Base-by-base conservation (phyloP, 2,797 vertebrate species). In the Apogon hyalosoma region DNA sequence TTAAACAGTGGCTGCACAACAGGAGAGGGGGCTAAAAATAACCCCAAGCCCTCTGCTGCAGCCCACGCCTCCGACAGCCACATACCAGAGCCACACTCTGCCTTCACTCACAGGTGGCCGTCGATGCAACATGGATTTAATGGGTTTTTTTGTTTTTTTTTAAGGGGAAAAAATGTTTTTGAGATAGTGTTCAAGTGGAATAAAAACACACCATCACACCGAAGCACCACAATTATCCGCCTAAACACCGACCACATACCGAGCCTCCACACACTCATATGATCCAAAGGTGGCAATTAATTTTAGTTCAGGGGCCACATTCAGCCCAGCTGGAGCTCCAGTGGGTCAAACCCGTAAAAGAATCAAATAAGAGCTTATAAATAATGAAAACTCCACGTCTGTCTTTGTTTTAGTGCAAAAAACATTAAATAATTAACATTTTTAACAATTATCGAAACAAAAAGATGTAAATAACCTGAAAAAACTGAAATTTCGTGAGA, bases 1-100 rank as follows among this genome's bases (percentile, higher is more conserved):
- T 90, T 89, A 88, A 88, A 83, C 73, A 83, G 56, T 79, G 83
- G 80, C 78, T 87, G 75, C 73, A 85, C 80, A 85, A 79, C 74
- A 79, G 77, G 85, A 83, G 58, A 47, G 50, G 53, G 63, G 39
- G 61, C 88, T 87, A 82, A 90, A 90, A 91, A 92, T 86, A 90
- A 72, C 68, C 63, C 49, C 1, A 36, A n/a, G 39, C 41, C 6
- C 24, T 40, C 45, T 33, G 69, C 21, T 62, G 11, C 58, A 60
- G 45, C 76, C 28, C 46, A 70, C 53, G 51, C 75, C 56, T 71
- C 57, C 69, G 8, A 66, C 57, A 54, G 24, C 66, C 66, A 71
- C 50, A 43, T 79, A 57, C 19, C 66, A 52, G 19, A 21, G 19
- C 19, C 19, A 21, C 19, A 21, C 19, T 21, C 19, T 21, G 19